Percentiles rank a stretch among this genome's conserved stretches.
Evolutionary conservation across 2,888 invertebrate species (phyloP).

Genomic region (Geotrupes spiniger): DNA sequence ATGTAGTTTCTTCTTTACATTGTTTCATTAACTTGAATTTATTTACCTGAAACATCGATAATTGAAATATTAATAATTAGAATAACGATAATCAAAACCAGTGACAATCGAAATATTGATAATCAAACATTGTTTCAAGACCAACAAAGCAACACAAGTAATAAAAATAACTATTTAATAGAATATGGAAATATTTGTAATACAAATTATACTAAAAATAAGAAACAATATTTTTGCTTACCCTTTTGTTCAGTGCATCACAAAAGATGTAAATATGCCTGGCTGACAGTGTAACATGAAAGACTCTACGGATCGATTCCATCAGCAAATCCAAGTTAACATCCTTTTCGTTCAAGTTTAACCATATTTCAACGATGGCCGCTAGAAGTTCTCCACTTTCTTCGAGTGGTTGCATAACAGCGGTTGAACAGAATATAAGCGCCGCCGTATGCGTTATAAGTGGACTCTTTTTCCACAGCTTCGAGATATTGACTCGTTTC

Average conservation of each 20-base stretch:
- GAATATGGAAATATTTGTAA: too few relatives aligned
- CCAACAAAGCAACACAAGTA: too few relatives aligned
- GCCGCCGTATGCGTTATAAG: conserved; percentile 57
- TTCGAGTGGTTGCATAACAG: conserved; percentile 54
- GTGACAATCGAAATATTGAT: too few relatives aligned
- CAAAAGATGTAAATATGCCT: conserved; percentile 67
- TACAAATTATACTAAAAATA: too few relatives aligned
- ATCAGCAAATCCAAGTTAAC: conserved; percentile 37
- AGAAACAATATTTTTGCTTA: conserved; percentile 29
- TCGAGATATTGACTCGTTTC: conserved; percentile 52
- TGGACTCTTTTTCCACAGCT: conserved; percentile 57
- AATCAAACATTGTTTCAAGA: too few relatives aligned
- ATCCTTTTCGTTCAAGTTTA: conserved; percentile 41
- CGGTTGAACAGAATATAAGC: conserved; percentile 56
- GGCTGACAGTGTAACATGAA: conserved; percentile 60
- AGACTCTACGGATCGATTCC: conserved; percentile 44
- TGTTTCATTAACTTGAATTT: too few relatives aligned
- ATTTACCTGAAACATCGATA: too few relatives aligned
- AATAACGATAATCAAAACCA: too few relatives aligned
- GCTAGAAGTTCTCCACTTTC: conserved; percentile 40
- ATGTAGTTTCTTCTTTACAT: too few relatives aligned
- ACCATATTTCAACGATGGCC: conserved; percentile 47
- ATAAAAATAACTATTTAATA: too few relatives aligned
- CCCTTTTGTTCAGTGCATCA: conserved; percentile 45
- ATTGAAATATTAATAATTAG: too few relatives aligned